Conservation (phyloP, 2,797 vertebrate species). For the Delichon dasypus region DNA sequence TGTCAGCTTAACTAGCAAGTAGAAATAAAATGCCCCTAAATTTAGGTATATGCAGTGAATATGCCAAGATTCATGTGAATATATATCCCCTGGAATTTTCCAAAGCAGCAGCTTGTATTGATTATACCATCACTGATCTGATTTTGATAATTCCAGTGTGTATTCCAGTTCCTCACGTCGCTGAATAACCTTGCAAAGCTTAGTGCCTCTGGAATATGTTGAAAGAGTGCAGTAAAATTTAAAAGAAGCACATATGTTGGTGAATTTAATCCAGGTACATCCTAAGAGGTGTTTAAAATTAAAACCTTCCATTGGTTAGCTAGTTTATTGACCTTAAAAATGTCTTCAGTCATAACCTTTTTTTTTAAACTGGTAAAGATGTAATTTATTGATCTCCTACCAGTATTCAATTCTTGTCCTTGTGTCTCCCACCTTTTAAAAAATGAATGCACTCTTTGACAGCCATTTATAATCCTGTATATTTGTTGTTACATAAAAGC, state of each 20-base stretch:
- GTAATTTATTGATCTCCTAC: not conserved
- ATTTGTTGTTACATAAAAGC: not conserved
- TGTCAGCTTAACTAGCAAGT: not conserved
- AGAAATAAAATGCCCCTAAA: not conserved
- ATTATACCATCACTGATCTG: not conserved
- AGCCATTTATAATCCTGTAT: not conserved
- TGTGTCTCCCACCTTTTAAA: not conserved
- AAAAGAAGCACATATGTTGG: not conserved
- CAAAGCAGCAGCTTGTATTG: not conserved
- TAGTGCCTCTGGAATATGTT: not conserved
- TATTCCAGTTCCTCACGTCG: not conserved
- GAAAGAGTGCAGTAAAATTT: not conserved
- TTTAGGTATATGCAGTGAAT: not conserved
- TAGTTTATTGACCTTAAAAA: not conserved
- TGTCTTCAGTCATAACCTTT: not conserved
- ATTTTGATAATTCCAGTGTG: not conserved
- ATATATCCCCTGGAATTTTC: slow-evolving; percentile 9
- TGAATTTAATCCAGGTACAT: not conserved
- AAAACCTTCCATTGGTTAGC: not conserved
- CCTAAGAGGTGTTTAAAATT: not conserved
- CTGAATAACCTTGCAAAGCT: not conserved
- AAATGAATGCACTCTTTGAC: not conserved
- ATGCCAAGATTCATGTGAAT: not conserved
- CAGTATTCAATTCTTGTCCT: not conserved
- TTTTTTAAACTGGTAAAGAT: not conserved